A percentile compares a stretch with the other conserved stretches of the same genome.
These are phyloP conservation scores for Globodera ellingtonae DNA, from an alignment of 1,140 invertebrate species.

Conservation along the genomic window DNA sequence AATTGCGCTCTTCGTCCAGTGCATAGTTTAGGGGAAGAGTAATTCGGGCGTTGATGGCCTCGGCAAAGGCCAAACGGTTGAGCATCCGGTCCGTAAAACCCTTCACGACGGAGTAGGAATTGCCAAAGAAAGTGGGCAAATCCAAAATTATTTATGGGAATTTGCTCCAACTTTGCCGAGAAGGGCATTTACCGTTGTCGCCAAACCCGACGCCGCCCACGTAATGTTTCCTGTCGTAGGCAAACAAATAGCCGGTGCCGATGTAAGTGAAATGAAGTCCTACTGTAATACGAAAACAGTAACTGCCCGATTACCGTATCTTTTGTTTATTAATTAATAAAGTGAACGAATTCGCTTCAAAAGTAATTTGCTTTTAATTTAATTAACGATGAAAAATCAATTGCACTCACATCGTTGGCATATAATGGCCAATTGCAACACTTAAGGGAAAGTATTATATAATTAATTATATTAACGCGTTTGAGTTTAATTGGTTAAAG, in stretches of 20 bases:
- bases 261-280: conserved; percentile 64
- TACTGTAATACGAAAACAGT: conserved; percentile 27
- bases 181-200: conserved; percentile 48
- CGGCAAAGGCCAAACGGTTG: conserved; percentile 40
- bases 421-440: conserved; percentile 14
- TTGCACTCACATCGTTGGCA: conserved; percentile 1
- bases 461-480: too few species aligned
- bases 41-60: conserved; percentile 61
- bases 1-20: conserved; percentile 59
- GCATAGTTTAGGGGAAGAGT: conserved; percentile 62
- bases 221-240: conserved; percentile 61
- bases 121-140: conserved; percentile 63
- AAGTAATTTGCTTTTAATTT: neutral
- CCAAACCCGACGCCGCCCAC: conserved; percentile 55
- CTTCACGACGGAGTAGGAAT: conserved; percentile 65
- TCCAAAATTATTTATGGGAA: conserved; percentile 42
- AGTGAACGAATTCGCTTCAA: neutral
- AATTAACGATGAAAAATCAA: neutral
- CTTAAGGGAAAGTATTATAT: neutral
- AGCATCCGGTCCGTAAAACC: conserved; percentile 64
- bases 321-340: too few species aligned
- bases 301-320: too few species aligned
- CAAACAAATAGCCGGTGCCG: conserved; percentile 63
- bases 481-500: neutral
- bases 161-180: neutral